Evolutionary conservation across 2,797 vertebrate species (phyloP), one percentile per base, ranked within the genome.

Genomic region (Scolopax rusticola): DNA sequence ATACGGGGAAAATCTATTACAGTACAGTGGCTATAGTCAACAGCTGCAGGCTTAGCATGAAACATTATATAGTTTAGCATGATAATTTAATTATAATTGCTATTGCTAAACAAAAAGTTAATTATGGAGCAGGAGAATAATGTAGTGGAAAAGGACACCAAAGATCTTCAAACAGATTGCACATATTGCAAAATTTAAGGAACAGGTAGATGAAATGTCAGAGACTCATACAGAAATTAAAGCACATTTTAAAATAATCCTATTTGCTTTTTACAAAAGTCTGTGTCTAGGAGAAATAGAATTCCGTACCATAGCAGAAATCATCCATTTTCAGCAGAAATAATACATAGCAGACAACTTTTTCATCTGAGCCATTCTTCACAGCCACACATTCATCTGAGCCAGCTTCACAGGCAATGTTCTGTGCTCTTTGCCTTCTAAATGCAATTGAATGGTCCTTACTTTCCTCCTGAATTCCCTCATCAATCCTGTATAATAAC

Each of bases 51-150:
- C 25, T 87, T 94, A 83, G 5, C 43, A 67, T 77, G 71, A 88
- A 90, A 78, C 90, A 91, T 57, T 80, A 38, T 45, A 70, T 50
- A 73, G 64, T 87, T 92, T 48, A 90, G 60, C 21, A 65, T 82
- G 24, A 3, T 87, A 87, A 87, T 96, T 90, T 79, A 84, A 75
- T 93, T 93, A 78, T 86, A 95, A 90, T 93, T 85, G n/a, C 23
- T 89, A 32, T 77, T 79, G n/a, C 59, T 76, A 89, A 93, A 89
- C 36, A 90, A 87, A 84, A 94, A 41, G 70, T 94, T 95, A 96
- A 95, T 94, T 95, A 79, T 30, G 67, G n/a, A 90, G n/a, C 30
- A 69, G 40, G n/a, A 73, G 19, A 84, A 89, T 76, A 92, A 84
- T n/a, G 13, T 83, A 85, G 74, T 84, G 40, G 69, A 79, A 93